Percentiles rank a stretch among this genome's conserved stretches.
phyloP scores from a whole-genome alignment of 2,113 vertebrate species.

The Amblyopsis rosae region DNA sequence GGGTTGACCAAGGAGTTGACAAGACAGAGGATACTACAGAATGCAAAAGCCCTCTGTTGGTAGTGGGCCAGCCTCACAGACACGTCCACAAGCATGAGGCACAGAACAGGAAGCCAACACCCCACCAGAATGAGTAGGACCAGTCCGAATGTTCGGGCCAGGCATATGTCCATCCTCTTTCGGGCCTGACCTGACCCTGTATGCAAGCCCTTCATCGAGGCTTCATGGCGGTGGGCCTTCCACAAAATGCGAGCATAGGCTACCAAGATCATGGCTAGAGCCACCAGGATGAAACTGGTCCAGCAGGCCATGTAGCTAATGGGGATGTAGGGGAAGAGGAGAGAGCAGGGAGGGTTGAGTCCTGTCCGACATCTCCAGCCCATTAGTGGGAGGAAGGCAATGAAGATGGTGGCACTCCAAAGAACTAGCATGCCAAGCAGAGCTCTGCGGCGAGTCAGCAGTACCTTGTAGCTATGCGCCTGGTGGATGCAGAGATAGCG shows the following conservation, averaged over 20 bases:
- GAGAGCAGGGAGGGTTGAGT: slow-evolving; percentile 73
- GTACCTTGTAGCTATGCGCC: slow-evolving; percentile 80
- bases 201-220: slow-evolving; percentile 74
- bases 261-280: slow-evolving; percentile 81
- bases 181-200: slow-evolving; percentile 68
- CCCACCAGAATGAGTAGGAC: slow-evolving; percentile 82
- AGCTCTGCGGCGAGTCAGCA: slow-evolving; percentile 82
- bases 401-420: slow-evolving; percentile 76
- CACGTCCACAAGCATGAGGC: slow-evolving; percentile 84
- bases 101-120: slow-evolving; percentile 87
- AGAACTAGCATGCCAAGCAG: slow-evolving; percentile 74
- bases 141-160: slow-evolving; percentile 86
- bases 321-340: slow-evolving; percentile 85
- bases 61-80: slow-evolving; percentile 46
- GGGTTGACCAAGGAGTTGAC: slow-evolving; percentile 90
- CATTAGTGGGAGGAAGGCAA: slow-evolving; percentile 86
- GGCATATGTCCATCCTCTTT: slow-evolving; percentile 86
- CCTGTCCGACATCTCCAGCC: slow-evolving; percentile 88
- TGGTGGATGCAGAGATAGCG: slow-evolving; percentile 87
- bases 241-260: slow-evolving; percentile 84
- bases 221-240: slow-evolving; percentile 84
- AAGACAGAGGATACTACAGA: slow-evolving; percentile 89
- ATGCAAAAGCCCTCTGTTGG: slow-evolving; percentile 84
- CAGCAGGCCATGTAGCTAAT: slow-evolving; percentile 80
- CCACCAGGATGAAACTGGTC: slow-evolving; percentile 73